Conservation (phyloP, 2,888 invertebrate genomes). For the Heterodera filipjevi region DNA sequence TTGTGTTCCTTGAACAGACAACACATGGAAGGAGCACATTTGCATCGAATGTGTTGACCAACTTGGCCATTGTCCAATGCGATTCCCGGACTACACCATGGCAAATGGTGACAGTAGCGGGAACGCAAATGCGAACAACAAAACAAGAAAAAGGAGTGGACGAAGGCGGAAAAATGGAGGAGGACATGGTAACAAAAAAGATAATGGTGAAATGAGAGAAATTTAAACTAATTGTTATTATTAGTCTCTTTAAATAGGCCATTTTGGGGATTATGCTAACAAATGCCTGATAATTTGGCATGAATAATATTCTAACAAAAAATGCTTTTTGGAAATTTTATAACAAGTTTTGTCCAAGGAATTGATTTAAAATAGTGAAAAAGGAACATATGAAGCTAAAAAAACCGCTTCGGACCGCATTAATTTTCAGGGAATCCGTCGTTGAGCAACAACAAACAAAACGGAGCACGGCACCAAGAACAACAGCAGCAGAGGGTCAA, state of each 20-base stretch:
- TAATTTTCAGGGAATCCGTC: no score
- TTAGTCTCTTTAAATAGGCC: no score
- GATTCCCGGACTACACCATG: constrained; percentile 43
- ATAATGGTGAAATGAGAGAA: no score
- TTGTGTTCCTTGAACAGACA: constrained; percentile 44
- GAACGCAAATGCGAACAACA: constrained; percentile 5
- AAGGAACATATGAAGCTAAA: no score
- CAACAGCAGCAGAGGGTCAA: not conserved
- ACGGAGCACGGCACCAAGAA: not conserved
- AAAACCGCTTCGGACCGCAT: not conserved
- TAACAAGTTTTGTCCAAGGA: no score
- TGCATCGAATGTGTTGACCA: constrained; percentile 59
- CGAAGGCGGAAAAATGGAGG: constrained; percentile 7
- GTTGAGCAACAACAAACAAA: constrained; percentile 13
- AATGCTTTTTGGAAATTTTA: no score
- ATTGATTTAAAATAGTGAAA: no score
- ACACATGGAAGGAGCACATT: constrained; percentile 63
- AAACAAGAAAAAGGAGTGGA: not conserved
- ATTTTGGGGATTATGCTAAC: no score
- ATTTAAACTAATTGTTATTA: no score
- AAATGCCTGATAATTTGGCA: no score
- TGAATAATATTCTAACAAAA: no score
- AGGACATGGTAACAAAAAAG: not conserved
- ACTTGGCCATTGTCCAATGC: constrained; percentile 64
- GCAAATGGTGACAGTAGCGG: not conserved